These are phyloP conservation scores for Lasioglossum calceatum DNA, from an alignment of 2,888 invertebrate genomes.

Conservation along the genomic window DNA sequence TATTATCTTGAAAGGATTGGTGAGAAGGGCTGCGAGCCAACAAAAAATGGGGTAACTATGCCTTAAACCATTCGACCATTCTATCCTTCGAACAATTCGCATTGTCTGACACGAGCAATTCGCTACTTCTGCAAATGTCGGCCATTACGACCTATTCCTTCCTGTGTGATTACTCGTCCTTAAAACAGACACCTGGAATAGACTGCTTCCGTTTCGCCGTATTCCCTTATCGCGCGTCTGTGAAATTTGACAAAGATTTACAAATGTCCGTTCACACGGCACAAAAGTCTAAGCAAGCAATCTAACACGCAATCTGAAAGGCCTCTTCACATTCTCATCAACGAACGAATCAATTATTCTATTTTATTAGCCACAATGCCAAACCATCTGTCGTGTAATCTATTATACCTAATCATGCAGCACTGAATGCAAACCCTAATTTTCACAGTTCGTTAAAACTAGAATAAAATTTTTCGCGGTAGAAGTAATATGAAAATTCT, in stretches of 20 bases:
- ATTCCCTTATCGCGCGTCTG: slow-evolving; percentile 31
- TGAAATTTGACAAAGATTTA: slow-evolving; percentile 33
- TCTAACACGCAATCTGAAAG: neutral
- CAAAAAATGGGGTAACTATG: neutral
- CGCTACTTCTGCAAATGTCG: slow-evolving; percentile 20
- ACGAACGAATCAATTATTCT: slow-evolving; percentile 2
- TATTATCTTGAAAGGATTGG: neutral
- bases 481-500: neutral
- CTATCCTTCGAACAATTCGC: neutral
- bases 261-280: slow-evolving; percentile 21
- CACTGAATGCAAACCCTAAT: neutral
- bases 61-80: neutral
- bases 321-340: neutral
- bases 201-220: slow-evolving; percentile 25
- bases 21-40: neutral
- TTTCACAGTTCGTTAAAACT: neutral
- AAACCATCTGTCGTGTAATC: neutral
- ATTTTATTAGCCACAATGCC: neutral
- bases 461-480: neutral
- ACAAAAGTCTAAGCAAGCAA: neutral
- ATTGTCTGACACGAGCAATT: neutral
- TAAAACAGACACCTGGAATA: slow-evolving; percentile 3
- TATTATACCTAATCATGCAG: neutral
- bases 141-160: slow-evolving; percentile 9
- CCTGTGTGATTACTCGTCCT: slow-evolving; percentile 19